Evolutionary conservation across 2,888 invertebrate species (phyloP), one percentile per base, ranked within the genome.

Genomic region (Clunio marinus): DNA sequence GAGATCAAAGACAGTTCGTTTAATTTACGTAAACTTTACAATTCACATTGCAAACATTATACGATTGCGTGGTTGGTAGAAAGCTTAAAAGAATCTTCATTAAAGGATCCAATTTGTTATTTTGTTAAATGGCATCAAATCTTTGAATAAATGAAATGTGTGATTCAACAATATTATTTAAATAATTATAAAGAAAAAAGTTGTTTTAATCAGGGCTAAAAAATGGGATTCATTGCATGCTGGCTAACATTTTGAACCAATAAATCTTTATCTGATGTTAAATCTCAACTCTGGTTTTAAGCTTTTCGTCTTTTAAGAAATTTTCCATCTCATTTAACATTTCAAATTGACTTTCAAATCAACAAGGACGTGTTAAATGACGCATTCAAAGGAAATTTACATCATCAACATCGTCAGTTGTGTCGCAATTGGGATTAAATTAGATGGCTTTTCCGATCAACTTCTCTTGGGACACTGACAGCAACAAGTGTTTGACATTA

Each of bases 21-120:
- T 13, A 20, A 22, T 17, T 58, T 68, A 41, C 32, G 68, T 8
- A 15, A 68, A 15, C 17, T 13, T 8, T 68, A 32, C 55, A 55
- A 25, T 13, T 55, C 51, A 10, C 20, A 4, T 7, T 66, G 66
- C 46, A 10, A 4, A 8, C 66, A 66, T 35, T 66, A 22, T 24
- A 51, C 51, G n/a, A 32, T 27, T 25, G 24, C 66, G 8, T 66
- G 66, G 66, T n/a, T 66, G n/a, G 17, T n/a, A n/a, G 66, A 66
- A 5, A 22, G 51, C 46, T 22, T 66, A 1, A 24, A 57, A 13
- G 27, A 24, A n/a, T 2, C 8, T 8, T 22, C 25, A 7, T 13
- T n/a, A 5, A 25, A 10, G 15, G 25, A 57, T 57, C 57, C 57
- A 2, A 7, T 57, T 2, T 3, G 8, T 10, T 57, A 57, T 15